Conservation (phyloP, 2,797 vertebrate species). For the Tragelaphus eurycerus region DNA sequence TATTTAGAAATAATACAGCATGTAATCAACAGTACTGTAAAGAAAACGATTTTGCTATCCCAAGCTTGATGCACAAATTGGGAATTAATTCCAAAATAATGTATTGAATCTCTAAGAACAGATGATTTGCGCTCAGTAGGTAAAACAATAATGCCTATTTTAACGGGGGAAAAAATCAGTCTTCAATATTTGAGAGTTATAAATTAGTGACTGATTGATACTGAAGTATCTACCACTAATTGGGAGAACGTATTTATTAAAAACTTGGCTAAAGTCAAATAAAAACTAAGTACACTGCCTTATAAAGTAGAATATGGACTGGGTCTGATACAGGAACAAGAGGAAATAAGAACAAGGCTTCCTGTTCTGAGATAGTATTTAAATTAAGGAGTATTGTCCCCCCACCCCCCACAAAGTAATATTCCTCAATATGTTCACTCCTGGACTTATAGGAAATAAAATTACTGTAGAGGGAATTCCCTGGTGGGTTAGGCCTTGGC, state of each 20-base stretch:
- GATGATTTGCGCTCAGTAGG: neutral
- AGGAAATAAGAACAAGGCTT: neutral
- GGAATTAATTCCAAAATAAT: constrained; percentile 6
- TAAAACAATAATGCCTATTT: constrained; percentile 34
- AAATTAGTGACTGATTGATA: neutral
- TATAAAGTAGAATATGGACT: neutral
- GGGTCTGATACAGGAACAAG: neutral
- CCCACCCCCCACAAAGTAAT: neutral
- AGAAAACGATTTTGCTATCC: constrained; percentile 5
- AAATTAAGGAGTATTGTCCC: neutral
- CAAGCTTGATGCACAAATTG: neutral
- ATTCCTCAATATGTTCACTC: neutral
- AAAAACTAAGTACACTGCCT: constrained; percentile 1
- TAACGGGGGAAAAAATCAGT: constrained; percentile 10
- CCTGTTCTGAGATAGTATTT: neutral
- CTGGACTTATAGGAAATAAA: neutral
- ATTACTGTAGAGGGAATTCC: neutral
- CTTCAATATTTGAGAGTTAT: constrained; percentile 54
- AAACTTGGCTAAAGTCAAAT: neutral
- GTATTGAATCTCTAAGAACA: neutral
- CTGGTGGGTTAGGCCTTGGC: neutral
- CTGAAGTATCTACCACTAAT: neutral
- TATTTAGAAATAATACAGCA: neutral
- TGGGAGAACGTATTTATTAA: neutral
- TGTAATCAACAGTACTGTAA: neutral